Evolutionary conservation across 2,113 vertebrate genomes (phyloP).

Genomic region (Pipa parva): DNA sequence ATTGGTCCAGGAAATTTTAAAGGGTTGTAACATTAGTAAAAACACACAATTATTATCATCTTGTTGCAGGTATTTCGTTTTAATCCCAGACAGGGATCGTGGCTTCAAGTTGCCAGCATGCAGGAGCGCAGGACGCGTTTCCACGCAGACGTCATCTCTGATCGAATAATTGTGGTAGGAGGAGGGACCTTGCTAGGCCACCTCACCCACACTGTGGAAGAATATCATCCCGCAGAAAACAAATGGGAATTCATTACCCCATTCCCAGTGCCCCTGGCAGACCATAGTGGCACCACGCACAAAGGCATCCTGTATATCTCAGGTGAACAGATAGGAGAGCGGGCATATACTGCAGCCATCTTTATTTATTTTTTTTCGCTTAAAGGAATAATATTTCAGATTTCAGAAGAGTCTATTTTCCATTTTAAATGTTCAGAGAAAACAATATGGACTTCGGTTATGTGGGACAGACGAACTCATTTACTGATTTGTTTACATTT

Average conservation of each 20-base stretch:
- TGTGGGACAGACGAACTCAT: no score
- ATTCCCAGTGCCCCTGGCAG: conserved; percentile 46
- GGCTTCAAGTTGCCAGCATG: conserved; percentile 54
- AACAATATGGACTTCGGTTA: no score
- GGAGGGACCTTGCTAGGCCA: conserved; percentile 49
- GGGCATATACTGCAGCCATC: background rate
- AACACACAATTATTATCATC: no score
- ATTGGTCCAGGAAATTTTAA: no score
- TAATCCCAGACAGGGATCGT: conserved; percentile 43
- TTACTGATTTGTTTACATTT: no score
- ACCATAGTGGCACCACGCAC: conserved; percentile 50
- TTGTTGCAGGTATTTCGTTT: conserved; percentile 51
- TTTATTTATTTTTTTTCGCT: no score
- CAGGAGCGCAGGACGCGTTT: conserved; percentile 47
- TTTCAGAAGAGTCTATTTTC: no score
- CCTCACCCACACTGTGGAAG: conserved; percentile 44
- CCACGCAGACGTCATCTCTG: conserved; percentile 25
- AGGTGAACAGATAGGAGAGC: conserved; percentile 36
- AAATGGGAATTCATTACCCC: conserved; percentile 47
- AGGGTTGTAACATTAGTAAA: no score
- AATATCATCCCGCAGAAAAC: conserved; percentile 46
- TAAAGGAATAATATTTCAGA: no score
- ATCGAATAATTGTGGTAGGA: conserved; percentile 45
- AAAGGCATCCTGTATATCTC: conserved; percentile 54
- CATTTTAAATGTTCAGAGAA: no score